Conservation (phyloP, 2,113 vertebrate genomes). For the Triplophysa tibetana region DNA sequence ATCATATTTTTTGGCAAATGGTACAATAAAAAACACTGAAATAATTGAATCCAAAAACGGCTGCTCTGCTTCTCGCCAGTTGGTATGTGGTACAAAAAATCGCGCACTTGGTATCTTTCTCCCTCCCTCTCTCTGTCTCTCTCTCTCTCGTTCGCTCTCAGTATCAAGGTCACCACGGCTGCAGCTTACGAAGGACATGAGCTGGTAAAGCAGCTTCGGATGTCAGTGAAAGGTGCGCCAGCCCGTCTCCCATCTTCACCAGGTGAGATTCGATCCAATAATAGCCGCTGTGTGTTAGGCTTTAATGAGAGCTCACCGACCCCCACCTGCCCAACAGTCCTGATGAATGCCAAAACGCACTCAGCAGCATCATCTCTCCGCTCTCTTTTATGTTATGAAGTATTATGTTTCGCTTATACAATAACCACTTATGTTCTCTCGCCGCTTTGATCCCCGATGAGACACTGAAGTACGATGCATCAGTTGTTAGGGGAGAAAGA, state of each 20-base stretch:
- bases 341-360: slow-evolving; percentile 58
- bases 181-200: slow-evolving; percentile 61
- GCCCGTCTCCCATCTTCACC: slow-evolving; percentile 66
- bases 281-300: slow-evolving; percentile 63
- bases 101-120: slow-evolving; percentile 26
- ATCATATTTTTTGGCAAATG: too few species aligned
- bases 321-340: slow-evolving; percentile 65
- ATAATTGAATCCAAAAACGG: too few species aligned
- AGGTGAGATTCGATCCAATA: slow-evolving; percentile 69
- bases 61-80: not conserved
- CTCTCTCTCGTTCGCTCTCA: slow-evolving; percentile 46
- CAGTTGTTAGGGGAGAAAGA: slow-evolving; percentile 31
- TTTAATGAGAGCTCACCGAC: slow-evolving; percentile 56
- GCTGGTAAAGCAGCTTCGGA: slow-evolving; percentile 61
- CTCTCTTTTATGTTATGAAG: slow-evolving; percentile 57
- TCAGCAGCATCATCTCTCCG: slow-evolving; percentile 55
- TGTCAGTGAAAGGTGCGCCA: slow-evolving; percentile 59
- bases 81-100: not conserved
- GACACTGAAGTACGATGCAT: slow-evolving; percentile 53
- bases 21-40: not conserved
- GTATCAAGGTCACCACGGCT: slow-evolving; percentile 72
- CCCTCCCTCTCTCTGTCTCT: slow-evolving; percentile 62
- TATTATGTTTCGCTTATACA: slow-evolving; percentile 64
- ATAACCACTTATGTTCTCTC: slow-evolving; percentile 58
- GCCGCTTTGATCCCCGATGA: slow-evolving; percentile 61